Conservation (phyloP, 1,140 invertebrate species). For the Littorina saxatilis region DNA sequence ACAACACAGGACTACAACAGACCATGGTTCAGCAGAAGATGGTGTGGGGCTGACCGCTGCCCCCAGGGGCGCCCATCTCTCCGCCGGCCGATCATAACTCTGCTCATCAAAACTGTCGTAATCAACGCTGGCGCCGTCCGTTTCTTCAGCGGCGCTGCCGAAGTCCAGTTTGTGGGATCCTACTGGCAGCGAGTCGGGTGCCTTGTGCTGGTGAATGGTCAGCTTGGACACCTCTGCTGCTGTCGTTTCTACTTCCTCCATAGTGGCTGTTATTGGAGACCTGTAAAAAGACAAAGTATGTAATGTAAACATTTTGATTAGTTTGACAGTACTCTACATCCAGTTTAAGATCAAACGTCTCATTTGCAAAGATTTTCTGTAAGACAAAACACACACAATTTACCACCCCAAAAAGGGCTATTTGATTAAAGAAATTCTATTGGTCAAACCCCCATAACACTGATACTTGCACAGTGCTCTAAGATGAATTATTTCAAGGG, state of each 20-base stretch:
- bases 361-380: too few species aligned
- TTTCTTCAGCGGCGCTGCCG: not conserved
- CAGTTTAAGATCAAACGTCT: too few species aligned
- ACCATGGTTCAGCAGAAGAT: constrained; percentile 62
- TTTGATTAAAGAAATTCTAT: too few species aligned
- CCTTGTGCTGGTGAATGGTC: not conserved
- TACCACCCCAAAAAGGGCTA: too few species aligned
- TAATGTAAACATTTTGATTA: too few species aligned
- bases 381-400: too few species aligned
- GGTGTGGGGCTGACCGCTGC: constrained; percentile 76
- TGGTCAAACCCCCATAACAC: too few species aligned
- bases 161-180: not conserved
- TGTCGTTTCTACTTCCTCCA: not conserved
- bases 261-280: not conserved
- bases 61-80: constrained; percentile 87
- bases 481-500: too few species aligned
- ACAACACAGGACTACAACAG: constrained; percentile 27
- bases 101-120: constrained; percentile 74
- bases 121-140: constrained; percentile 37
- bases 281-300: not conserved
- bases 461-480: too few species aligned
- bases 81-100: constrained; percentile 72
- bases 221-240: not conserved
- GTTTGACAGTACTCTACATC: too few species aligned
- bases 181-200: not conserved